A percentile compares a stretch with the other conserved stretches of the same genome.
phyloP scores from a whole-genome alignment of 2,888 invertebrate genomes.

The Helicoverpa assulta region DNA sequence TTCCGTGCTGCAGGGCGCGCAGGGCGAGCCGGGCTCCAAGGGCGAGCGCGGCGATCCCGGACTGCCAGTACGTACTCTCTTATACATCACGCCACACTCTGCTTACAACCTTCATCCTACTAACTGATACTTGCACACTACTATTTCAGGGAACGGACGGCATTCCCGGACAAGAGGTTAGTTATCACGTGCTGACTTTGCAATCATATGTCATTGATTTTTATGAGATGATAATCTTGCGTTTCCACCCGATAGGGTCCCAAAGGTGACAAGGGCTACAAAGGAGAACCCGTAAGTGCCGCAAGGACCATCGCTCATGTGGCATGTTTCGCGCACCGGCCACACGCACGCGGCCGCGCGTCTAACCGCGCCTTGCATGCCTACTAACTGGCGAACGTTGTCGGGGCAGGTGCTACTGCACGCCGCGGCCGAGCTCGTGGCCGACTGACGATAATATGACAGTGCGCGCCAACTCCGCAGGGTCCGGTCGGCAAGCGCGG shows the following conservation, averaged over 20 bases:
- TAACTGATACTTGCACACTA: constrained; percentile 47
- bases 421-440: constrained; percentile 26
- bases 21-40: constrained; percentile 97
- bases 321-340: constrained; percentile 12
- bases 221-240: constrained; percentile 34
- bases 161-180: constrained; percentile 97
- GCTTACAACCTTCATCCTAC: background rate
- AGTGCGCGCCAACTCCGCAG: constrained; percentile 84
- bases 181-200: constrained; percentile 52
- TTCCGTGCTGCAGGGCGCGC: constrained; percentile 93
- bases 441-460: constrained; percentile 49
- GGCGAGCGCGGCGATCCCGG: constrained; percentile 98
- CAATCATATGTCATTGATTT: background rate
- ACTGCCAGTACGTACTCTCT: constrained; percentile 93
- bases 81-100: background rate
- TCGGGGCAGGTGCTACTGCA: constrained; percentile 41
- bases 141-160: constrained; percentile 96
- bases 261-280: constrained; percentile 96
- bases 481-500: constrained; percentile 97
- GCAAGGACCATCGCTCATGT: constrained; percentile 37
- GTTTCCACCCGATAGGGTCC: constrained; percentile 92
- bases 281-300: constrained; percentile 94
- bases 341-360: constrained; percentile 49
- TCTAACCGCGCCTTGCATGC: constrained; percentile 60
- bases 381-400: constrained; percentile 48